Base-by-base conservation (phyloP, 2,113 vertebrate genomes). In the Cavia porcellus region DNA sequence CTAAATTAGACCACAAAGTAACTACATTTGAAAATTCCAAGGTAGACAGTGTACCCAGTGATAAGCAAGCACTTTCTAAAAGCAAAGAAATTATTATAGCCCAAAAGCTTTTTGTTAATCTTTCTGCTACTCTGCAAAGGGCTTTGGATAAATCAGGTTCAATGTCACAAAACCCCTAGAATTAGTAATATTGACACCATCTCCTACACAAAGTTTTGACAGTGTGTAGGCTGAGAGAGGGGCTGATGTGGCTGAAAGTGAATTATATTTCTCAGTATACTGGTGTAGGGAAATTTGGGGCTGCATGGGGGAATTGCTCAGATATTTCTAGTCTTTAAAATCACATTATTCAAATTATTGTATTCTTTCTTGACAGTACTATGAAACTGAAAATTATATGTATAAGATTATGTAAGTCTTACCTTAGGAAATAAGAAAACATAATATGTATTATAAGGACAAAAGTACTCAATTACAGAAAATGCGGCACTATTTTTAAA, bases 11-110 rank as follows among this genome's bases (percentile, higher is more conserved):
- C 35, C 81, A 62, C 15, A 68, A 74, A 83, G 6, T 85, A 90
- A 47, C 61, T n/a, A n/a, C 35, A 42, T 68, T 61, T 74, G 32
- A 68, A 89, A 96, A 64, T 57, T 85, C 25, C 92, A 57, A 77
- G 57, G 72, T 97, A 97, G 96, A 93, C 80, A 89, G 0, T 50
- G 52, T 91, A 45, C 93, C 85, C 84, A 95, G 93, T 92, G 75
- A 92, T 24, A n/a, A 96, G 1, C 17, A n/a, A 96, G 1, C 17
- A 97, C 50, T 50, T 96, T 96, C 22, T 96, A 89, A 91, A 95
- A 96, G 9, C 72, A 83, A 96, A 80, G 66, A 95, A 97, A 95
- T 74, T 79, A 38, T 80, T 38, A 89, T 64, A 89, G 7, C 84
- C 77, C 85, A 92, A 61, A 96, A 95, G 64, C 32, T 87, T 35